Evolutionary conservation across 2,797 vertebrate species (phyloP).

Genomic region (Manis pentadactyla): DNA sequence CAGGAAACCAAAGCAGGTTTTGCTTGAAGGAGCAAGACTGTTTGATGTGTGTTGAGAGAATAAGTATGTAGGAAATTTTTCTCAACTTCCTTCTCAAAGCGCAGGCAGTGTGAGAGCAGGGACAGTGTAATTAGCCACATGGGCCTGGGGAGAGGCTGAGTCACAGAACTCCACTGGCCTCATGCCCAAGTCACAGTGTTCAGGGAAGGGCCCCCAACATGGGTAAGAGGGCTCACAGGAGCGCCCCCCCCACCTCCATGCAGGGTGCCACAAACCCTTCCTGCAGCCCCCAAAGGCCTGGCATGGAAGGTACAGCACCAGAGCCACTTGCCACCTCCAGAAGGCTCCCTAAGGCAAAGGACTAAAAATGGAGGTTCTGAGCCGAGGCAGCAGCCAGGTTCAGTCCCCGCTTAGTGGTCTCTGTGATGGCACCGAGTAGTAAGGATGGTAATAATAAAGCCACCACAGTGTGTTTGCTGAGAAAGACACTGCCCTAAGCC

Average conservation of each 20-base stretch:
- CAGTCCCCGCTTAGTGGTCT: background rate
- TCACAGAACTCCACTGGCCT: too few species aligned
- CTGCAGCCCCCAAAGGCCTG: background rate
- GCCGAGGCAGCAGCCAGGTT: background rate
- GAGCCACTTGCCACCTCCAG: background rate
- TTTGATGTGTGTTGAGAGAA: background rate
- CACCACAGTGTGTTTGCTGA: rapidly evolving
- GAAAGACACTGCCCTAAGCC: background rate
- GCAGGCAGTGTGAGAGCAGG: background rate
- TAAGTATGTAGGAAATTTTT: background rate
- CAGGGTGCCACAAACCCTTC: background rate
- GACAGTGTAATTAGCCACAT: rapidly evolving
- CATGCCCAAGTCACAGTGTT: background rate
- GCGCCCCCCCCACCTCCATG: rapidly evolving
- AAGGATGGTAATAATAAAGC: rapidly evolving
- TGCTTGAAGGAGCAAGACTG: background rate
- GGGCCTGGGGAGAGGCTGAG: background rate
- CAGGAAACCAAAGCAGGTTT: background rate
- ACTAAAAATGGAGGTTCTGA: background rate
- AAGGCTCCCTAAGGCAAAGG: background rate
- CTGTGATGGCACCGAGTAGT: rapidly evolving
- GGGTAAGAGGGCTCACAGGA: rapidly evolving
- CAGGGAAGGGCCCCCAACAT: background rate
- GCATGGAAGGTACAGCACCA: background rate
- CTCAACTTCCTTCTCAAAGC: background rate